These are phyloP conservation scores for Anagrus nilaparvatae DNA, from an alignment of 1,140 invertebrate genomes.

Conservation along the genomic window DNA sequence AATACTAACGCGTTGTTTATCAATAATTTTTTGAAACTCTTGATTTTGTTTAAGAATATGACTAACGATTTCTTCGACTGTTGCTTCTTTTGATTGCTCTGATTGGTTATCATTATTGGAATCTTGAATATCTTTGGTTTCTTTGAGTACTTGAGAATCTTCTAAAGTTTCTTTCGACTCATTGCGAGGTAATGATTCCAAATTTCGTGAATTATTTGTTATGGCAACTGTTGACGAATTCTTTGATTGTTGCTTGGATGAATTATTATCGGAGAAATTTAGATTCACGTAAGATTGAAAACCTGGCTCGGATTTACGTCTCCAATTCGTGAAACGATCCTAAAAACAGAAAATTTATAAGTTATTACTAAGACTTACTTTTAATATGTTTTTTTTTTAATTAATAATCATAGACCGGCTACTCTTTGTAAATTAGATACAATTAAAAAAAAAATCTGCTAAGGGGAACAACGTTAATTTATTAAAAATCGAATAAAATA, in stretches of 20 bases:
- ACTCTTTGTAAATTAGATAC: too few species aligned
- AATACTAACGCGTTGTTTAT: conserved; percentile 57
- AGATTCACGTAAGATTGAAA: conserved; percentile 39
- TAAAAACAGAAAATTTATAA: conserved; percentile 17
- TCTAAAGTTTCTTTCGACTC: too few species aligned
- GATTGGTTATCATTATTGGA: too few species aligned
- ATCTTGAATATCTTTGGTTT: too few species aligned
- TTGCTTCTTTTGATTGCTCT: conserved; percentile 20
- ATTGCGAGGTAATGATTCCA: too few species aligned
- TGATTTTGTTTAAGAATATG: conserved; percentile 74
- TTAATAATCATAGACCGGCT: too few species aligned
- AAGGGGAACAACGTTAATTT: neutral
- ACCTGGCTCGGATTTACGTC: conserved; percentile 63
- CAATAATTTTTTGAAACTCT: conserved; percentile 69
- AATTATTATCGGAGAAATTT: conserved; percentile 34
- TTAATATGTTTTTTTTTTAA: too few species aligned
- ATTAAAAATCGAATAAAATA: neutral
- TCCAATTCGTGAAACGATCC: conserved; percentile 48
- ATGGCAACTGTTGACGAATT: neutral
- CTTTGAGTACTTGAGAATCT: too few species aligned
- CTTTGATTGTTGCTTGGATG: conserved; percentile 21
- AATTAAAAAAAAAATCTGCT: neutral
- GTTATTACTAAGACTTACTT: too few species aligned
- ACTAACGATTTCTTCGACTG: conserved; percentile 67
- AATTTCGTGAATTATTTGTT: neutral